Evolutionary conservation across 2,888 invertebrate genomes (phyloP).

Genomic region (Globia sparganii): DNA sequence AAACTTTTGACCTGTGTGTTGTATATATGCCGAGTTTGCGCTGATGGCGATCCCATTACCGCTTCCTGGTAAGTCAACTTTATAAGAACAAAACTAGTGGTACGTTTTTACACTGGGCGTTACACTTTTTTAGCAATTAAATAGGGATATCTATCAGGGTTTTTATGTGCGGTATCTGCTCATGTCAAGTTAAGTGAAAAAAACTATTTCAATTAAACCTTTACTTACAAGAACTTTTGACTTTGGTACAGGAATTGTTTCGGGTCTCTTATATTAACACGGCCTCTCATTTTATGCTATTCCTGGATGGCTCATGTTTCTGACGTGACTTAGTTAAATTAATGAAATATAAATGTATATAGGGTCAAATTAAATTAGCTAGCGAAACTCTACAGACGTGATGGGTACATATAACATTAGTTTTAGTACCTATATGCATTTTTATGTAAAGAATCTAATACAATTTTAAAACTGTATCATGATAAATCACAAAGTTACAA

Average conservation of each 20-base stretch:
- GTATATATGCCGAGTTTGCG: constrained; percentile 97
- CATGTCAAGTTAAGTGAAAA: background rate
- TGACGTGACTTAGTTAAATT: background rate
- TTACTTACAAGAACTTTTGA: background rate
- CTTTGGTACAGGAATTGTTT: background rate
- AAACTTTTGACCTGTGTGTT: constrained; percentile 98
- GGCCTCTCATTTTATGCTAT: background rate
- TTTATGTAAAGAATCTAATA: no score
- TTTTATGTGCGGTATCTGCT: background rate
- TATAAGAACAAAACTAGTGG: background rate
- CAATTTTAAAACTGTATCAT: no score
- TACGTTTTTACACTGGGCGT: background rate
- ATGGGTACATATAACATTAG: no score
- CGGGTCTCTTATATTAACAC: background rate
- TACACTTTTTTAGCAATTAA: background rate
- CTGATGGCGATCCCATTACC: constrained; percentile 96
- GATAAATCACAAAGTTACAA: no score
- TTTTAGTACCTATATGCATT: no score
- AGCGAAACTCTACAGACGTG: background rate
- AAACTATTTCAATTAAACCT: background rate
- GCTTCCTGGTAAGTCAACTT: constrained; percentile 94
- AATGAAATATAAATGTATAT: background rate
- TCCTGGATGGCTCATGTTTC: background rate
- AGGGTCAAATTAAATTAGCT: background rate
- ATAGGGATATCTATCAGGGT: background rate